Evolutionary conservation across 2,888 invertebrate genomes (phyloP).

Genomic region (Rhaphigaster nebulosa): DNA sequence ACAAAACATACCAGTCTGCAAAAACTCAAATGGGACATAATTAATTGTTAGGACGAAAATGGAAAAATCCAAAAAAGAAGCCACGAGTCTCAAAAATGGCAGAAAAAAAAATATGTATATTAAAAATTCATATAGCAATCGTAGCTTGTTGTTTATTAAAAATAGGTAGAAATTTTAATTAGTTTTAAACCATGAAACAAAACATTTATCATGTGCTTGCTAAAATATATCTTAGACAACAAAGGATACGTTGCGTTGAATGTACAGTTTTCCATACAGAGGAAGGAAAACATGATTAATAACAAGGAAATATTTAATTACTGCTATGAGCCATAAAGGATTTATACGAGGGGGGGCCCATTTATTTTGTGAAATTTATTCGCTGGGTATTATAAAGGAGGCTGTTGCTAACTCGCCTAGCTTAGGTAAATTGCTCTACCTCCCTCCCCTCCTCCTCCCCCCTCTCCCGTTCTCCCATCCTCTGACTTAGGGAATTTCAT

Average conservation of each 20-base stretch:
- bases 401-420: background rate
- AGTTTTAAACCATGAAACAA: background rate
- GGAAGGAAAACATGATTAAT: slow-evolving; percentile 8
- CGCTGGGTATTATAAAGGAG: background rate
- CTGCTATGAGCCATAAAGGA: slow-evolving; percentile 29
- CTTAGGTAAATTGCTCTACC: background rate
- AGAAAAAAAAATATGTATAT: no score
- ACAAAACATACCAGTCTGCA: no score
- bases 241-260: background rate
- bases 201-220: background rate
- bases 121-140: no score
- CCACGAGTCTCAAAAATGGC: no score
- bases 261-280: background rate
- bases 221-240: background rate
- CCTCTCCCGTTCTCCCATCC: no score
- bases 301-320: slow-evolving; percentile 36
- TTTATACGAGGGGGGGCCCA: background rate
- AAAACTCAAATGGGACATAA: no score
- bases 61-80: no score
- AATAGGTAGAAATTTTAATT: no score
- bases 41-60: no score
- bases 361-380: slow-evolving; percentile 29
- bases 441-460: background rate
- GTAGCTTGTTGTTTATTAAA: no score
- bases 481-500: slow-evolving; percentile 19